Base-by-base conservation (phyloP, 2,113 vertebrate genomes). In the Colinus virginianus region DNA sequence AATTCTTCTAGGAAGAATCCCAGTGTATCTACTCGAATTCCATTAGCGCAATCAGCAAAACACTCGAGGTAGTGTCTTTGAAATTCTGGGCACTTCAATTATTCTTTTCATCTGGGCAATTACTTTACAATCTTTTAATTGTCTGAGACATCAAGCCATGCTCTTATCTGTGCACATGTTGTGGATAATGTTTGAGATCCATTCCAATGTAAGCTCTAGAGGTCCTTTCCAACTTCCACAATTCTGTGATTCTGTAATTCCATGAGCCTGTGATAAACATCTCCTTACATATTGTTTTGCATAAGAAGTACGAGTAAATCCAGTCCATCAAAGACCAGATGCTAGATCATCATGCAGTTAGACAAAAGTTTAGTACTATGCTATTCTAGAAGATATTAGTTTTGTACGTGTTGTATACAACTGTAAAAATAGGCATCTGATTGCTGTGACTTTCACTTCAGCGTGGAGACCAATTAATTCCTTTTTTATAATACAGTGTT, bases 201-300 rank as follows among this genome's bases (percentile, higher is more conserved):
- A 6, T 43, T 43, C 15, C 43, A 43, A 7, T 17, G 16, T 43
- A 43, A 43, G 43, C 43, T 40, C 40, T 11, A 28, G 13, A 28
- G 51, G 28, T 28, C 51, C 51, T 28, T 53, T 53, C 26, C 25
- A 28, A 28, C 25, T 12, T 12, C 40, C 13, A 40, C 40, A 40
- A 40, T 40, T 12, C 40, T 40, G 40, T 40, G 40, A 40, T 40
- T 40, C 40, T 40, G 40, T 40, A 40, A 40, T 53, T 53, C 51
- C 17, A 9, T 53, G 3, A 53, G 28, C 26, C 26, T 53, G 15
- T 26, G 8, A 76, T 2, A 58, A 64, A 53, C 0, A 0, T 75
- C 12, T 46, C 15, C 46, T 81, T 85, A 62, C 9, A 10, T 13
- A 42, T 55, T 69, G 46, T 20, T 74, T 93, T 77, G 10, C 32